Evolutionary conservation across 2,113 vertebrate species (phyloP), one percentile per base, ranked within the genome.

Genomic region (Oreocharis arfaki): DNA sequence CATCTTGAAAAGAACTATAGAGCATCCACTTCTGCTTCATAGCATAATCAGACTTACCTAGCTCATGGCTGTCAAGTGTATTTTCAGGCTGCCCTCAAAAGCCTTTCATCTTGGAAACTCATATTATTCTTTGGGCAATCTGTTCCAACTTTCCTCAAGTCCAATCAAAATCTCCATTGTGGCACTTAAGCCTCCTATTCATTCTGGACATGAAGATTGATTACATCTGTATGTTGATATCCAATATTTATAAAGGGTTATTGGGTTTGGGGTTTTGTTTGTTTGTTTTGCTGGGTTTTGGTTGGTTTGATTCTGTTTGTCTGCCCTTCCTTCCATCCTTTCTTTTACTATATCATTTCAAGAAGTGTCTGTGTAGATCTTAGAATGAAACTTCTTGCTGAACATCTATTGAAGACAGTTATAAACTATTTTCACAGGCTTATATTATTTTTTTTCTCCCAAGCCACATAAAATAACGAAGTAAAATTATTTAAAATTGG

Each of bases 261-360:
- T 9, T 9, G 0, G 5, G 14, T 7, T 20, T 9, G 9, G 30
- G 0, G 0, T 23, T 22, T n/a, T 63, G 17, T 47, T 76, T 47
- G 17, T 11, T 64, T n/a, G 3, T 50, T 73, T 42, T 42, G 14
- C 14, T 64, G 28, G 9, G 8, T 27, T 39, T 61, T 32, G 3
- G 9, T 27, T 67, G 21, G 2, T 63, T 63, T 55, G 22, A 9
- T 27, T 37, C 35, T n/a, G 2, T n/a, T n/a, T 20, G 24, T 67
- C 18, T n/a, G n/a, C n/a, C 16, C 21, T 42, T 47, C 12, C 30
- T 33, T 27, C 18, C 44, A 37, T 10, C 56, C 20, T 46, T 5
- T 39, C 49, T 32, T 20, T 55, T 11, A 5, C 11, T 47, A 15
- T 52, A 18, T 80, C 9, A 67, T 91, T 63, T 77, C 49, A 59